Evolutionary conservation across 2,113 vertebrate genomes (phyloP).

Genomic region (Phylloscopus trochiloides): DNA sequence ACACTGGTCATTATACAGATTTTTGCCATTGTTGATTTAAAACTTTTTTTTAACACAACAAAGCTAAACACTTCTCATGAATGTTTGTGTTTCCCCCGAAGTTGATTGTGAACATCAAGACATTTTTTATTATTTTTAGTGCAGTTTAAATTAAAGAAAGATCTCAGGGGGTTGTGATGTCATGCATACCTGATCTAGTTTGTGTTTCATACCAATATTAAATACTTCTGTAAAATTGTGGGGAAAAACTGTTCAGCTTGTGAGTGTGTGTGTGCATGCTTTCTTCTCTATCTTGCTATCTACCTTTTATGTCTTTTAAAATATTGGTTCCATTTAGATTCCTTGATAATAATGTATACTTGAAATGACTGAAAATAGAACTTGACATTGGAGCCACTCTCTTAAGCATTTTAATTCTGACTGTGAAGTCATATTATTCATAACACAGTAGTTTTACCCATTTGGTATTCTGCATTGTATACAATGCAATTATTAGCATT

Average conservation of each 20-base stretch:
- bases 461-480: not conserved
- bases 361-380: not conserved
- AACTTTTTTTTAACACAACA: not conserved
- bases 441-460: not conserved
- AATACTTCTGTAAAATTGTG: not conserved
- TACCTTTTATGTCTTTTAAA: not conserved
- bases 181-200: not conserved
- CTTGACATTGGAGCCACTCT: not conserved
- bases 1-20: not conserved
- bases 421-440: not conserved
- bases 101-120: not conserved
- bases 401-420: not conserved
- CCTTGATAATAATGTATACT: not conserved
- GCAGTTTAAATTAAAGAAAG: not conserved
- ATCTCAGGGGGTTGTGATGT: not conserved
- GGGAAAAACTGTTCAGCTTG: not conserved
- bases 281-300: not conserved
- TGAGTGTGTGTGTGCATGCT: not conserved
- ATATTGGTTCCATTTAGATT: not conserved
- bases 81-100: not conserved
- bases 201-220: not conserved
- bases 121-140: not conserved
- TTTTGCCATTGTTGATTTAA: not conserved
- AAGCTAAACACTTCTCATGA: not conserved
- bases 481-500: not conserved